A percentile compares a stretch with the other conserved stretches of the same genome.
phyloP scores from a whole-genome alignment of 1,140 invertebrate species.

The Cardiocondyla obscurior region DNA sequence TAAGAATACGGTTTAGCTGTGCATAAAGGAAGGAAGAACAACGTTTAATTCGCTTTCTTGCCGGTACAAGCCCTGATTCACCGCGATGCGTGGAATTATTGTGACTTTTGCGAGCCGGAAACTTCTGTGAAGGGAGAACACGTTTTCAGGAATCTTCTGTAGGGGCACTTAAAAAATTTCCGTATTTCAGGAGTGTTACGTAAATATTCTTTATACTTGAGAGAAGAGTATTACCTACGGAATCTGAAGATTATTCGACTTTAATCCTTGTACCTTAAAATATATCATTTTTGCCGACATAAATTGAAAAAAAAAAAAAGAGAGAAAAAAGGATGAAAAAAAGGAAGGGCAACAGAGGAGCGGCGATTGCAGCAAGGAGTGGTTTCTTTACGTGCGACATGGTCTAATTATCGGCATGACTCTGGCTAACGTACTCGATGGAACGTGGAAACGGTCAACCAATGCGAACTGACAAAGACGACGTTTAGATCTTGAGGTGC shows the following conservation, averaged over 20 bases:
- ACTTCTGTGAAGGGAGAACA: background rate
- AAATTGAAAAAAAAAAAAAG: background rate
- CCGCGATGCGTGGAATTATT: conserved; percentile 16
- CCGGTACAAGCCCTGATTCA: conserved; percentile 20
- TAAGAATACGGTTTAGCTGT: conserved; percentile 42
- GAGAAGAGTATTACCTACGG: background rate
- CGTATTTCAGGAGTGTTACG: background rate
- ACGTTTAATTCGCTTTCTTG: conserved; percentile 45
- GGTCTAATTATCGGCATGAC: conserved; percentile 68
- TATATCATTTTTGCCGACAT: background rate
- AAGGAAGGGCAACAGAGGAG: conserved; percentile 4
- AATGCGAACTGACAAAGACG: conserved; percentile 42
- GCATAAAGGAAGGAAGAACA: conserved; percentile 14
- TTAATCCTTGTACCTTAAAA: background rate
- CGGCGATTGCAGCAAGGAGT: conserved; percentile 59
- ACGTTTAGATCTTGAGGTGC: conserved; percentile 52
- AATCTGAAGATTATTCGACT: background rate
- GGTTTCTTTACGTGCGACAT: conserved; percentile 65
- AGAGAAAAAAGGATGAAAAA: background rate
- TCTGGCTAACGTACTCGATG: conserved; percentile 44
- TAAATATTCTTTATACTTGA: background rate
- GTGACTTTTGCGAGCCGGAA: background rate
- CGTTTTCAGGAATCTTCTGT: background rate
- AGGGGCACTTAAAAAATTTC: background rate
- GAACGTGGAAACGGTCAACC: conserved; percentile 35